Evolutionary conservation across 2,113 vertebrate species (phyloP).

Genomic region (Fulica atra): DNA sequence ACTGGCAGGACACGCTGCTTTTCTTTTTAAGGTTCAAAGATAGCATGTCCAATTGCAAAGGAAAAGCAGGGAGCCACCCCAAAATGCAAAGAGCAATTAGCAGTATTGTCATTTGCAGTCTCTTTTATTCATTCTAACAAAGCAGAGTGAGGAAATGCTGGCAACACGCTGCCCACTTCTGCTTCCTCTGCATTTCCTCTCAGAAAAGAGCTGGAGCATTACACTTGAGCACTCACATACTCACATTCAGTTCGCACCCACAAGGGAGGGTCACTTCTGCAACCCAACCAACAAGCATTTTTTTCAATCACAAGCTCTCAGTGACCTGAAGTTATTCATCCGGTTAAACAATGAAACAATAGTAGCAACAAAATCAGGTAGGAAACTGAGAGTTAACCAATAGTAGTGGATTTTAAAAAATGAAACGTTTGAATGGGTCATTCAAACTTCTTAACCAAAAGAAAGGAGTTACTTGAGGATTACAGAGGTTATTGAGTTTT

Average conservation of each 20-base stretch:
- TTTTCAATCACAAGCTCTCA: background rate
- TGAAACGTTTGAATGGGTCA: background rate
- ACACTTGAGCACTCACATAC: background rate
- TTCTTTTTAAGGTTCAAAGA: background rate
- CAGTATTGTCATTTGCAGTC: background rate
- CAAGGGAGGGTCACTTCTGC: background rate
- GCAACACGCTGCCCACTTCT: rapidly evolving
- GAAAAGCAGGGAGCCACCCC: background rate
- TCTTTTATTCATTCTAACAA: background rate
- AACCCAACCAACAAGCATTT: background rate
- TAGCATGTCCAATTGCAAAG: background rate
- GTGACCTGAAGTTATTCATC: background rate
- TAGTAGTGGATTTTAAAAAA: background rate
- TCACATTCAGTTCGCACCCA: background rate
- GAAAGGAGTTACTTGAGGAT: background rate
- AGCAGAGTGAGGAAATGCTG: background rate
- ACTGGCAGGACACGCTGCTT: background rate
- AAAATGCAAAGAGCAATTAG: background rate
- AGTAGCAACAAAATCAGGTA: background rate
- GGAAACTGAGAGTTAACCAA: background rate
- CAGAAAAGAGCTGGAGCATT: background rate
- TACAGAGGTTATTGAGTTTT: background rate
- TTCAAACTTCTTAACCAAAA: background rate
- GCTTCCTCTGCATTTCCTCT: background rate
- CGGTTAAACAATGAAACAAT: background rate